Conservation (phyloP, 2,888 invertebrate species). For the Antheraea yamamai region DNA sequence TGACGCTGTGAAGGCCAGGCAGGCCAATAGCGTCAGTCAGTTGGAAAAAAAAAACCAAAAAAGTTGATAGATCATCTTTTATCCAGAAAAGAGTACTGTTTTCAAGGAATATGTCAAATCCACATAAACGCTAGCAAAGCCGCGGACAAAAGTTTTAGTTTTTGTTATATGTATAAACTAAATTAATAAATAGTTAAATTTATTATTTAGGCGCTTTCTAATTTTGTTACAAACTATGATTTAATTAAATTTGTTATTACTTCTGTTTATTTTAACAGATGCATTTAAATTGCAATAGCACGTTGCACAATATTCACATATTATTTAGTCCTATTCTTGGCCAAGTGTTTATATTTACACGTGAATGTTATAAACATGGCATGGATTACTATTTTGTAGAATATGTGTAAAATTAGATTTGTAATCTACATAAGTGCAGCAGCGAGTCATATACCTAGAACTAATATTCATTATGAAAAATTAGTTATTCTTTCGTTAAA, state of each 20-base stretch:
- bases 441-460: background rate
- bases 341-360: background rate
- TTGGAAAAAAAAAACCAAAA: no score
- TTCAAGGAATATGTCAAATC: no score
- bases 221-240: no score
- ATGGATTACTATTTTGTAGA: background rate
- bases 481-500: background rate
- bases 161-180: no score
- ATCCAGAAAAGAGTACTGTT: no score
- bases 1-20: no score
- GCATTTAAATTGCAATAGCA: background rate
- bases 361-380: background rate
- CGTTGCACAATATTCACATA: background rate
- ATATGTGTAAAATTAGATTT: background rate
- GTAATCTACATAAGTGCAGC: background rate
- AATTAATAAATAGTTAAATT: no score
- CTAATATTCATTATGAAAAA: background rate
- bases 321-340: background rate
- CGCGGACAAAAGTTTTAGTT: no score
- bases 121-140: no score
- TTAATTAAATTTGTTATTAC: background rate
- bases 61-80: no score
- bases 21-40: no score
- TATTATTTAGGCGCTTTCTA: no score
- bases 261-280: background rate